These are phyloP conservation scores for Trachelus stipa DNA, from an alignment of 2,888 invertebrate genomes.

Conservation along the genomic window DNA sequence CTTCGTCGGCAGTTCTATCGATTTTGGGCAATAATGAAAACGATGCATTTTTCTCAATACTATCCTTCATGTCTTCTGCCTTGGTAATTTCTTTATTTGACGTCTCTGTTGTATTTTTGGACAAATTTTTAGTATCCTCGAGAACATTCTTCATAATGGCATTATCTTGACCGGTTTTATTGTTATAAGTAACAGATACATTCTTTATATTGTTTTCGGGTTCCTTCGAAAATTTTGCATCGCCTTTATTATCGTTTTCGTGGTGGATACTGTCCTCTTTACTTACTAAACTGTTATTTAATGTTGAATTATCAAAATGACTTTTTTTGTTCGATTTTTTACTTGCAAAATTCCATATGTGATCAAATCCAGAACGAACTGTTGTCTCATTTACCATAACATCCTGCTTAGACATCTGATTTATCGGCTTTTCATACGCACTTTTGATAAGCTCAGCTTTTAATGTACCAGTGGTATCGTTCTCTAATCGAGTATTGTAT, in stretches of 20 bases:
- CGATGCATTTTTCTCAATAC: neutral
- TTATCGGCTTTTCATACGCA: neutral
- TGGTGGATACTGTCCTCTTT: neutral
- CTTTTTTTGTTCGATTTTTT: neutral
- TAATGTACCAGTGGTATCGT: neutral
- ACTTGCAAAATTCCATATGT: neutral
- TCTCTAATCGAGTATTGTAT: neutral
- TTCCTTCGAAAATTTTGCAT: neutral
- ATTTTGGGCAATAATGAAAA: neutral
- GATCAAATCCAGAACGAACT: neutral
- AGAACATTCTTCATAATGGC: neutral
- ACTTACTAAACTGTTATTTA: constrained; percentile 20
- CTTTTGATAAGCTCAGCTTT: neutral
- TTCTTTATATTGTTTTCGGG: neutral
- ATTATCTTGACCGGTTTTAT: neutral
- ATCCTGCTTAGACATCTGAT: neutral
- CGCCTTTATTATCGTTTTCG: neutral
- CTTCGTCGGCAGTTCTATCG: neutral
- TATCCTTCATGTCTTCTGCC: neutral
- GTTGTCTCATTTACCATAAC: neutral
- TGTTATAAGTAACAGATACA: neutral
- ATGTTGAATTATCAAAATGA: constrained; percentile 19
- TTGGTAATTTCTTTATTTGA: neutral
- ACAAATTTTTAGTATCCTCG: neutral
- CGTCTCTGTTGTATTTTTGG: neutral